A percentile compares a stretch with the other conserved stretches of the same genome.
Conservation (phyloP, 2,113 vertebrate species). For the Spilogale gracilis region DNA sequence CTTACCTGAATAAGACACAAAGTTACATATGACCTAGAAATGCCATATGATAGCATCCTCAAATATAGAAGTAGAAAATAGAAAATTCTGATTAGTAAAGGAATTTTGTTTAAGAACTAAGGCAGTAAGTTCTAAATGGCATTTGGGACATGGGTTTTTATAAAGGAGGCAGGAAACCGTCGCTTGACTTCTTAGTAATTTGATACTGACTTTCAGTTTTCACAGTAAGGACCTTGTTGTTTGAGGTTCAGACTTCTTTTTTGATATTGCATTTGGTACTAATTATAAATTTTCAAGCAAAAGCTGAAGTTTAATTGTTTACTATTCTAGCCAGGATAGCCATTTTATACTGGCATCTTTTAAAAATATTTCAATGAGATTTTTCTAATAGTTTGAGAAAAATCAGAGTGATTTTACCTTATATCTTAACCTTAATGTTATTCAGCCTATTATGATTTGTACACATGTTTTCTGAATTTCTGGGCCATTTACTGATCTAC, state of each 20-base stretch:
- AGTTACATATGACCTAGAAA: neutral
- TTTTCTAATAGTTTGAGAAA: neutral
- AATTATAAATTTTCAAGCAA: slow-evolving; percentile 1
- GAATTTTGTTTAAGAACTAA: neutral
- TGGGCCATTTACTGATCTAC: neutral
- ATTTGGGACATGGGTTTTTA: neutral
- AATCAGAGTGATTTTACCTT: neutral
- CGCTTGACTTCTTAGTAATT: neutral
- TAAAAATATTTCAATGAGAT: neutral
- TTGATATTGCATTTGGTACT: neutral
- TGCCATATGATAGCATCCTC: neutral
- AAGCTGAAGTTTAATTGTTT: neutral
- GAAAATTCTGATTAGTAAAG: neutral
- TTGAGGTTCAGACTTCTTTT: neutral
- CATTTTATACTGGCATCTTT: neutral
- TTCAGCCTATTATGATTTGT: neutral
- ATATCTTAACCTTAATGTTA: neutral
- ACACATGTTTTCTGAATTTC: neutral
- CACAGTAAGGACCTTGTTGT: neutral
- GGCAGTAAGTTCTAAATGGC: neutral
- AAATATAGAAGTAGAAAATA: neutral
- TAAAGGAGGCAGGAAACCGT: neutral
- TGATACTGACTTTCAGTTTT: neutral
- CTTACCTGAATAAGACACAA: neutral
- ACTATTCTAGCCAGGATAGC: neutral